These are phyloP conservation scores for Myocastor coypus DNA, from an alignment of 2,113 vertebrate species.

Conservation along the genomic window DNA sequence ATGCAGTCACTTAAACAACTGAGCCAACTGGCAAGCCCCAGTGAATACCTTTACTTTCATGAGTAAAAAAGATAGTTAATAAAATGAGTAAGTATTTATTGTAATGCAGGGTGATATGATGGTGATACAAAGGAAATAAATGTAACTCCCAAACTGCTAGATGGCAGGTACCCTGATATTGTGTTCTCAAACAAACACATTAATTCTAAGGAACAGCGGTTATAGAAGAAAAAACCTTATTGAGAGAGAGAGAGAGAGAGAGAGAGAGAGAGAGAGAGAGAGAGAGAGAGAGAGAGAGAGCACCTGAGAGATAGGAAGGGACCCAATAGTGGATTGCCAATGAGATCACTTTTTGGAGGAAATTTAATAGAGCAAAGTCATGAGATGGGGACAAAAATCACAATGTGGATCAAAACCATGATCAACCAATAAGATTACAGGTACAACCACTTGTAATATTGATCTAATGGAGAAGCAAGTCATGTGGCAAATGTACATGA, in stretches of 20 bases:
- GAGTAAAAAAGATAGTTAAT: constrained; percentile 61
- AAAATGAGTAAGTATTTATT: constrained; percentile 54
- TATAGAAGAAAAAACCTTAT: too few species aligned
- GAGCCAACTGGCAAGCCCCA: too few species aligned
- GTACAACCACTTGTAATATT: neutral
- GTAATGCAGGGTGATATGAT: neutral
- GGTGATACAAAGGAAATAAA: neutral
- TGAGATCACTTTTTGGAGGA: neutral
- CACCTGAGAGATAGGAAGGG: too few species aligned
- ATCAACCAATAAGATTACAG: neutral
- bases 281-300: too few species aligned
- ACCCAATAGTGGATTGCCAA: neutral
- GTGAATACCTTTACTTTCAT: constrained; percentile 24
- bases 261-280: too few species aligned
- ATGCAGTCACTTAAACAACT: too few species aligned
- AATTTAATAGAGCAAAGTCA: neutral
- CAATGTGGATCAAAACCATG: neutral
- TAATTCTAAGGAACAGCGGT: neutral
- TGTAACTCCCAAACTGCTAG: neutral
- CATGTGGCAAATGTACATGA: neutral
- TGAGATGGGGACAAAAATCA: neutral
- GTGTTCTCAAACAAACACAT: neutral
- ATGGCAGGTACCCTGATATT: neutral
- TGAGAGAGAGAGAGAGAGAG: too few species aligned
- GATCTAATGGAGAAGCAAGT: neutral